These are phyloP conservation scores for Rhynchomys soricoides DNA, from an alignment of 2,113 vertebrate species.

Conservation along the genomic window DNA sequence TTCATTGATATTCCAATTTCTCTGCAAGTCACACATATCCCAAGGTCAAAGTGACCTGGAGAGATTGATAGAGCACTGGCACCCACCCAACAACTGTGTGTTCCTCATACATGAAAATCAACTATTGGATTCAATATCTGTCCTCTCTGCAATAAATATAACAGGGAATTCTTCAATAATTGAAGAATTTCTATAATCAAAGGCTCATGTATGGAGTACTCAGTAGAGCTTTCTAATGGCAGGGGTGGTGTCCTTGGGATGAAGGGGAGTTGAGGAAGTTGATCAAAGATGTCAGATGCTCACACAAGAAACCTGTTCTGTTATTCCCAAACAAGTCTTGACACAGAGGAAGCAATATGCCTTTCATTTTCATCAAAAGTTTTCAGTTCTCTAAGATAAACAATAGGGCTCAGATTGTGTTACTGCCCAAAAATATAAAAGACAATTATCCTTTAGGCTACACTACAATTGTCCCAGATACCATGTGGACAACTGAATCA, in stretches of 20 bases:
- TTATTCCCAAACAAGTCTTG: constrained; percentile 46
- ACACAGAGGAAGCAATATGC: not conserved
- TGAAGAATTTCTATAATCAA: constrained; percentile 85
- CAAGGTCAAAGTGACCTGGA: constrained; percentile 81
- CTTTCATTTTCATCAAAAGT: constrained; percentile 9
- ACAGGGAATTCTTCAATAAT: constrained; percentile 85
- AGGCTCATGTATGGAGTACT: constrained; percentile 59
- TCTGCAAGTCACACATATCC: constrained; percentile 85
- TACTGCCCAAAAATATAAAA: not conserved
- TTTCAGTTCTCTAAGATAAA: constrained; percentile 52
- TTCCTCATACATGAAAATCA: constrained; percentile 87
- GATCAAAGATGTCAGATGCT: not conserved
- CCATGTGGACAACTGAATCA: constrained; percentile 4
- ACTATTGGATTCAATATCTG: constrained; percentile 84
- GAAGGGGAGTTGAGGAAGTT: not conserved
- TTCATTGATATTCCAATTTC: constrained; percentile 90
- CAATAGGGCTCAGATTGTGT: not conserved
- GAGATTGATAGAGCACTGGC: constrained; percentile 85
- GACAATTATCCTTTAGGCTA: not conserved
- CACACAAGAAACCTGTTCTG: constrained; percentile 16
- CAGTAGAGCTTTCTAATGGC: not conserved
- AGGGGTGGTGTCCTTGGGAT: not conserved
- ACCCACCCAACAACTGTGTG: constrained; percentile 67
- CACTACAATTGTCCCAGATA: not conserved
- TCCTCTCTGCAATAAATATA: constrained; percentile 85